Evolutionary conservation across 2,888 invertebrate species (phyloP).

Genomic region (Perdita meconis): DNA sequence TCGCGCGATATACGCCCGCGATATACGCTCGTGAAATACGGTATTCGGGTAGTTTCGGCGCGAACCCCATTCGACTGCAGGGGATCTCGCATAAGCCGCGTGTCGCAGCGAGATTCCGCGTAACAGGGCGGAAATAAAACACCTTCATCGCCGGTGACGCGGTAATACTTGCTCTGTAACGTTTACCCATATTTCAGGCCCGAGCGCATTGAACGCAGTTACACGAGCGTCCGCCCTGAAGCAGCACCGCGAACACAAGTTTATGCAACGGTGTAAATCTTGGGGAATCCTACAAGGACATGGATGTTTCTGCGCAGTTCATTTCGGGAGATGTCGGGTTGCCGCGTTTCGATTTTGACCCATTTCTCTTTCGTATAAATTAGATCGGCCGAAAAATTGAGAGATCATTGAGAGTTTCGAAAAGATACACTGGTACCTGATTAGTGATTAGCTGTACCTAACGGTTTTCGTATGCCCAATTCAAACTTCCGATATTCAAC

Average conservation of each 20-base stretch:
- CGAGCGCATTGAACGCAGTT: conserved; percentile 51
- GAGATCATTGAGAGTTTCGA: too few relatives aligned
- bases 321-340: conserved; percentile 20
- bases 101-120: conserved; percentile 54
- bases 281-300: conserved; percentile 53
- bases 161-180: conserved; percentile 60
- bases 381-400: too few relatives aligned
- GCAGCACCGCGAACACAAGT: conserved; percentile 43
- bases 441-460: too few relatives aligned
- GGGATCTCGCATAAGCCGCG: conserved; percentile 50
- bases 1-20: conserved; percentile 30
- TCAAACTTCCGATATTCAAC: too few relatives aligned
- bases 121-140: conserved; percentile 55
- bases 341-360: conserved; percentile 15
- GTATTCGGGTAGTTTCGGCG: conserved; percentile 64
- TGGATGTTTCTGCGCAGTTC: conserved; percentile 38
- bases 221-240: conserved; percentile 10
- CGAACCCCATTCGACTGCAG: conserved; percentile 46
- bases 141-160: conserved; percentile 55
- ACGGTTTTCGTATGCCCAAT: too few relatives aligned
- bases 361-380: neutral
- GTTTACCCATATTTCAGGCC: conserved; percentile 59
- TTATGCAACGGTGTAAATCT: conserved; percentile 56
- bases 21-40: conserved; percentile 61
- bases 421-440: too few relatives aligned